These are phyloP conservation scores for Pteropus rufus DNA, from an alignment of 2,797 vertebrate species.

Conservation along the genomic window DNA sequence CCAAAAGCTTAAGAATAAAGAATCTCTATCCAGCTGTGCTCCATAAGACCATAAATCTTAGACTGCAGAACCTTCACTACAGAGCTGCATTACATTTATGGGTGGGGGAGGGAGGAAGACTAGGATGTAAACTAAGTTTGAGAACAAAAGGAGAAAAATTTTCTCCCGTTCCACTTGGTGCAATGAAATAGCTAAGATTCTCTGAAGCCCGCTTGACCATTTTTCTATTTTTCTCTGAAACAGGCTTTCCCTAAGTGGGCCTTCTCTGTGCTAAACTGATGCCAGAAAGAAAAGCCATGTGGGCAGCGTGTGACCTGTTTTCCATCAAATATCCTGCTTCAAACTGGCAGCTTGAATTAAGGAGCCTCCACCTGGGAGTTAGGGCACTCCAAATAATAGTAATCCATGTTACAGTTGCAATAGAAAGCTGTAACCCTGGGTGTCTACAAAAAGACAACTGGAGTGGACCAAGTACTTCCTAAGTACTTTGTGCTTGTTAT, in stretches of 20 bases:
- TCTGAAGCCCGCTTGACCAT: neutral
- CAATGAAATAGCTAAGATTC: neutral
- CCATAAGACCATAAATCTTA: conserved; percentile 15
- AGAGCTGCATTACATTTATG: neutral
- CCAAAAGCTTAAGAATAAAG: conserved; percentile 41
- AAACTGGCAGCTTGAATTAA: neutral
- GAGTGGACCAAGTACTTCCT: neutral
- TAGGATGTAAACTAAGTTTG: neutral
- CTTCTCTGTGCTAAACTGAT: neutral
- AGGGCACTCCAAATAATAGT: neutral
- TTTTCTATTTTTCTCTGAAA: neutral
- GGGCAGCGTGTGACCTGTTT: neutral
- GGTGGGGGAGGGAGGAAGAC: neutral
- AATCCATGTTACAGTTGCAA: neutral
- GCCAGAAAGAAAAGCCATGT: neutral
- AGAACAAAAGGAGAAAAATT: neutral
- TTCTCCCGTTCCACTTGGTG: neutral
- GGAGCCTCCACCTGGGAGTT: neutral
- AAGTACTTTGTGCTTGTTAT: neutral
- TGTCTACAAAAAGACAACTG: neutral
- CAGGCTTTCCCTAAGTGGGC: neutral
- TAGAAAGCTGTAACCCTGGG: neutral
- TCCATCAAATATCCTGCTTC: neutral
- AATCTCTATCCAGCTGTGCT: conserved; percentile 54
- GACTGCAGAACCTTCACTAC: neutral